Conservation (phyloP, 2,113 vertebrate genomes). For the Tachuris rubrigastra region DNA sequence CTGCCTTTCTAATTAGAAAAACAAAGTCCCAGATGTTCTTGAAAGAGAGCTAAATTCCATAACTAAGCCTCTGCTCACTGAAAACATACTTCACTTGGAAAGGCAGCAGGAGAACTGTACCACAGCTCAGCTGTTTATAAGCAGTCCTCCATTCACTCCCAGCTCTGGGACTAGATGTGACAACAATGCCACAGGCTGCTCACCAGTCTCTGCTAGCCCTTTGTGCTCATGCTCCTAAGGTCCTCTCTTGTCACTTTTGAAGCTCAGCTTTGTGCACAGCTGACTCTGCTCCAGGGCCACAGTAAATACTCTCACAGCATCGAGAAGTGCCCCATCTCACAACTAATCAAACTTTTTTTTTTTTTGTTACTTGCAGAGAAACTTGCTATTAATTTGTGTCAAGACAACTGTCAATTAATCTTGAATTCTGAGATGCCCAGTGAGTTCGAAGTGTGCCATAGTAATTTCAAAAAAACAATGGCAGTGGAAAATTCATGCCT, state of each 20-base stretch:
- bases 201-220: rapidly evolving
- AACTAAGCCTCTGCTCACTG: slow-evolving; percentile 7
- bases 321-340: not conserved
- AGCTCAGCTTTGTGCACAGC: not conserved
- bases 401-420: not conserved
- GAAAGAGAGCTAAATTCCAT: slow-evolving; percentile 12
- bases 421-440: not conserved
- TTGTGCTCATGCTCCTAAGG: not conserved
- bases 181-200: not conserved
- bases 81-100: not conserved
- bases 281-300: not conserved
- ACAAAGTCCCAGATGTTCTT: not conserved
- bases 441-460: not conserved
- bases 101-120: not conserved
- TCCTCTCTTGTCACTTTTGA: not conserved
- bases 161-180: not conserved
- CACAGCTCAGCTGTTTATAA: not conserved
- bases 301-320: not conserved
- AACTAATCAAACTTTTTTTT: not conserved
- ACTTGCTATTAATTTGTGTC: not conserved
- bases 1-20: not conserved
- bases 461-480: not conserved
- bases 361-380: not conserved
- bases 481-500: not conserved
- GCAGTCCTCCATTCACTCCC: not conserved